Percentiles rank a stretch among this genome's conserved stretches.
These are phyloP conservation scores for Gorsachius magnificus DNA, from an alignment of 2,797 vertebrate species.

Conservation along the genomic window DNA sequence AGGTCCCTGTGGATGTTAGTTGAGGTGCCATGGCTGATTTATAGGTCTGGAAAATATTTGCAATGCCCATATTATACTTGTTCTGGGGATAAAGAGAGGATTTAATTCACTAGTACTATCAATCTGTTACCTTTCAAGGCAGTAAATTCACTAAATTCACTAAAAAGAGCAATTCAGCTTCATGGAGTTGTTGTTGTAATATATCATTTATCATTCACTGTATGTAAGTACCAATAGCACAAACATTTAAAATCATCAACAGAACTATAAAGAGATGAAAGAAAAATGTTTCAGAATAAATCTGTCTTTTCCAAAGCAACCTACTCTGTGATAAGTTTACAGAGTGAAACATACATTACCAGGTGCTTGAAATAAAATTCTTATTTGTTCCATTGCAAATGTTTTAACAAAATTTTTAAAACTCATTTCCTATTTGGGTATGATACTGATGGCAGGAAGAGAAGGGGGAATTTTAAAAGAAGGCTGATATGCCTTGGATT, in stretches of 20 bases:
- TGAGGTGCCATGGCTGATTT: conserved; percentile 35
- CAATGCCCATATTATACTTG: not conserved
- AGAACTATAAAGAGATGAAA: conserved; percentile 63
- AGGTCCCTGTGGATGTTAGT: not conserved
- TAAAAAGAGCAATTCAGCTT: conserved; percentile 68
- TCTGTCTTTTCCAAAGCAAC: conserved; percentile 46
- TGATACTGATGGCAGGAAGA: not conserved
- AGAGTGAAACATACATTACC: not conserved
- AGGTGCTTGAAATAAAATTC: conserved; percentile 25
- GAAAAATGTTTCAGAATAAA: conserved; percentile 64
- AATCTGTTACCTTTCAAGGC: conserved; percentile 71
- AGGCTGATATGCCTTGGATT: not conserved
- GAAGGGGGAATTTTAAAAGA: not conserved
- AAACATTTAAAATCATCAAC: conserved; percentile 71
- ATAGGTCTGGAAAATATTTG: conserved; percentile 11
- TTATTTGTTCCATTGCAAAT: conserved; percentile 17
- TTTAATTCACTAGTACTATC: conserved; percentile 60
- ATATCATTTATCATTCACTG: conserved; percentile 71
- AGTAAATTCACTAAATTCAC: conserved; percentile 61
- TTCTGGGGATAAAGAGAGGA: conserved; percentile 65
- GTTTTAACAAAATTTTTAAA: conserved; percentile 15
- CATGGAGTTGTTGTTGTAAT: conserved; percentile 57
- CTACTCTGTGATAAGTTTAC: conserved; percentile 42
- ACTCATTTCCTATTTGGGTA: conserved; percentile 36
- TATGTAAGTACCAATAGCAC: conserved; percentile 68